These are phyloP conservation scores for Lomographa bimaculata DNA, from an alignment of 2,888 invertebrate genomes.

Conservation along the genomic window DNA sequence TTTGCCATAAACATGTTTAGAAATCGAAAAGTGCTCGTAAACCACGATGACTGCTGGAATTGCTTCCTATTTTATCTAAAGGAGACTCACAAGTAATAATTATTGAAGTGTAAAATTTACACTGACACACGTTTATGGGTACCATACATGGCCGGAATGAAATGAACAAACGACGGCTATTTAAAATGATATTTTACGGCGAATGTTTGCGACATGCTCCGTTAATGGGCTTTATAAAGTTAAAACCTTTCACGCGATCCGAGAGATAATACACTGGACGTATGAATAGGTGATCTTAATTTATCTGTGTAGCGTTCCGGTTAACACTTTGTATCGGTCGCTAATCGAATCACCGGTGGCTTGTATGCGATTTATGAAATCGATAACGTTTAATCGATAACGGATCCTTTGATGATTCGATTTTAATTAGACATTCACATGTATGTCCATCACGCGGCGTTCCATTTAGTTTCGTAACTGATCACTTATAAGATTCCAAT, in stretches of 20 bases:
- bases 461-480: constrained; percentile 37
- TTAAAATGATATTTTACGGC: constrained; percentile 61
- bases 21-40: constrained; percentile 66
- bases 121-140: constrained; percentile 62
- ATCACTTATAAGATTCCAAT: constrained; percentile 41
- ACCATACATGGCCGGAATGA: constrained; percentile 41
- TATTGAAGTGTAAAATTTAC: constrained; percentile 71
- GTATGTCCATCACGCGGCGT: constrained; percentile 36
- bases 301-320: constrained; percentile 73
- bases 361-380: constrained; percentile 66
- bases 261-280: constrained; percentile 68
- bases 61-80: constrained; percentile 63
- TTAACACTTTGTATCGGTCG: constrained; percentile 63
- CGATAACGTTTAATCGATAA: constrained; percentile 55
- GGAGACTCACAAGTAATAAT: constrained; percentile 57
- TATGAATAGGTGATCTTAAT: constrained; percentile 81
- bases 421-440: constrained; percentile 49
- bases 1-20: constrained; percentile 59
- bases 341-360: constrained; percentile 65
- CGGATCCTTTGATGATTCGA: constrained; percentile 57
- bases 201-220: constrained; percentile 63
- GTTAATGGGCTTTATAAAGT: constrained; percentile 70
- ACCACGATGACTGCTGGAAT: constrained; percentile 63
- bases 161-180: constrained; percentile 40
- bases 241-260: constrained; percentile 67